phyloP scores from a whole-genome alignment of 2,888 invertebrate species.

The Hydriomena furcata region DNA sequence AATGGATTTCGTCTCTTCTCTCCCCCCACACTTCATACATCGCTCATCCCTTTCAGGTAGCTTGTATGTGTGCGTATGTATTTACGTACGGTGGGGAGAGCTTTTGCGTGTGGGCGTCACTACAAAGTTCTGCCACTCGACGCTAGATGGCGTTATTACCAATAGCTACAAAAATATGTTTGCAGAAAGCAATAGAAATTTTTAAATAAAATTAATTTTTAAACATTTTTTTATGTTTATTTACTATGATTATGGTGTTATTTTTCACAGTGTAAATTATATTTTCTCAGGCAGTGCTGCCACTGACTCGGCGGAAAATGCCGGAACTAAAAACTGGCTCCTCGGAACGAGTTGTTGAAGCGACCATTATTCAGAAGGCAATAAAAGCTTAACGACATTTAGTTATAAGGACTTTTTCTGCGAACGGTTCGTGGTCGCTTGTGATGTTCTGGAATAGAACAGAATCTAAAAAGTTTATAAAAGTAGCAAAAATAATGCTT shows the following conservation, averaged over 20 bases:
- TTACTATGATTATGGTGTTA: no score
- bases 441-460: constrained; percentile 37
- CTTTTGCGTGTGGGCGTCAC: constrained; percentile 34
- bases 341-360: constrained; percentile 31
- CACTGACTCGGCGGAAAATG: constrained; percentile 44
- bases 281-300: constrained; percentile 54
- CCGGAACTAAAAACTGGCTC: constrained; percentile 54
- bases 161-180: not conserved
- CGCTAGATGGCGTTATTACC: constrained; percentile 67
- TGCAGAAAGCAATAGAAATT: no score
- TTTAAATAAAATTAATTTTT: not conserved
- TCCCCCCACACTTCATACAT: constrained; percentile 37
- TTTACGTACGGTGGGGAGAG: constrained; percentile 37
- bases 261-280: no score
- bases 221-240: constrained; percentile 1
- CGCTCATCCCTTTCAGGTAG: constrained; percentile 30
- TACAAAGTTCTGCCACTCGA: constrained; percentile 64
- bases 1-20: constrained; percentile 31
- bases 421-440: constrained; percentile 44
- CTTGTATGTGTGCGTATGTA: constrained; percentile 44
- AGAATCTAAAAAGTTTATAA: not conserved
- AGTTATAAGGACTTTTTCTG: constrained; percentile 55
- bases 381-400: constrained; percentile 56
- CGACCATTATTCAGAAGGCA: constrained; percentile 42
- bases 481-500: not conserved